Conservation (phyloP, 2,797 vertebrate species). For the Petrocephalus sullivani region DNA sequence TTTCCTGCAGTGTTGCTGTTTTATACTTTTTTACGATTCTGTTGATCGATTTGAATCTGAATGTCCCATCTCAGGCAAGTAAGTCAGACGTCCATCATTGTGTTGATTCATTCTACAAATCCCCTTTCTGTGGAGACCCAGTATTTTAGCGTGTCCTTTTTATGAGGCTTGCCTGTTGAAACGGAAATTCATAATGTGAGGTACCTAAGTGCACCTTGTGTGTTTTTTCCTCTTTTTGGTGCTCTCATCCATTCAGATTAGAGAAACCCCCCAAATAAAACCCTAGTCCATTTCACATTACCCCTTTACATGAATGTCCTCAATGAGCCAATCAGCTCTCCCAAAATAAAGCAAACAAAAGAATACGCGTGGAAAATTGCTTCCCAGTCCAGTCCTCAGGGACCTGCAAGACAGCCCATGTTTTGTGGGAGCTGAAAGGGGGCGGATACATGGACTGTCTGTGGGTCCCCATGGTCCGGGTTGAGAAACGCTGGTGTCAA, state of each 20-base stretch:
- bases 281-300: neutral
- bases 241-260: neutral
- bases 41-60: neutral
- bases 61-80: neutral
- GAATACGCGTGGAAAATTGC: neutral
- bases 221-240: neutral
- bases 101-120: neutral
- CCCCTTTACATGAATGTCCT: neutral
- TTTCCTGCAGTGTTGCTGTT: neutral
- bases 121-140: neutral
- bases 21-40: neutral
- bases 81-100: neutral
- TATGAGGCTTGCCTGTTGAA: neutral
- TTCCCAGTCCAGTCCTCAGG: neutral
- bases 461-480: neutral
- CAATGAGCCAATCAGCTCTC: neutral
- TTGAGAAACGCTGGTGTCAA: neutral
- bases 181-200: neutral
- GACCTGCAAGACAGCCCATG: neutral
- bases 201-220: neutral
- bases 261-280: neutral
- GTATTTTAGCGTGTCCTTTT: neutral
- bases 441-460: neutral
- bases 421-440: neutral
- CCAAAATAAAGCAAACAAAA: neutral